phyloP scores from a whole-genome alignment of 2,797 vertebrate species.

The Thaleichthys pacificus region DNA sequence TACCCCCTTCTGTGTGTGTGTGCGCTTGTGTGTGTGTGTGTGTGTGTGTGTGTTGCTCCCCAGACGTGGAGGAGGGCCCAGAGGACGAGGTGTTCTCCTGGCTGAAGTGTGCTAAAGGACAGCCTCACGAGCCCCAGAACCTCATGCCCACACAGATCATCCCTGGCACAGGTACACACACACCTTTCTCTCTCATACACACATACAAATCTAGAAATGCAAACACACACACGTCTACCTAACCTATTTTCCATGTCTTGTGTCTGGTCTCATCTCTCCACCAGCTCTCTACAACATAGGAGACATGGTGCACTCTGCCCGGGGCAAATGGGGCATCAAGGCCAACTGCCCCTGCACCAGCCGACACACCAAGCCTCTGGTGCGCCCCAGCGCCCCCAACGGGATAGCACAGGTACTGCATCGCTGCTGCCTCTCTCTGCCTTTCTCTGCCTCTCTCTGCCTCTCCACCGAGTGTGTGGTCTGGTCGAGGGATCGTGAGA shows the following conservation, averaged over 20 bases:
- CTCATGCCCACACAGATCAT: constrained; percentile 99
- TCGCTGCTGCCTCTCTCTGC: not conserved
- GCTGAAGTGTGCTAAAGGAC: constrained; percentile 98
- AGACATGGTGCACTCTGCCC: constrained; percentile 97
- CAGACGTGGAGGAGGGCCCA: constrained; percentile 86
- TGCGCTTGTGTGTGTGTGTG: not conserved
- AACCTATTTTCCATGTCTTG: not conserved
- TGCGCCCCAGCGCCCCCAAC: constrained; percentile 91
- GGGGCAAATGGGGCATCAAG: constrained; percentile 99
- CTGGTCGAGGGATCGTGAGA: not conserved
- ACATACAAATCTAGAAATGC: too few species aligned
- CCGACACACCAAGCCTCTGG: constrained; percentile 88
- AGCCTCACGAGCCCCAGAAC: constrained; percentile 97
- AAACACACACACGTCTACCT: not conserved
- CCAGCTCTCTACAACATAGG: constrained; percentile 97
- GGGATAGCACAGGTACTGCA: constrained; percentile 93
- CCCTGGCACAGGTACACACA: constrained; percentile 90
- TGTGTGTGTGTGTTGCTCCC: constrained; percentile 21
- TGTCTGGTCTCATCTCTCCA: constrained; percentile 23
- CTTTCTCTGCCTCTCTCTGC: not conserved
- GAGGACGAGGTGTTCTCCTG: constrained; percentile 98
- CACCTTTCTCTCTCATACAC: not conserved
- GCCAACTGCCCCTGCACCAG: constrained; percentile 97
- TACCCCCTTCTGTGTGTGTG: not conserved
- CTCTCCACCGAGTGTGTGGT: not conserved